Evolutionary conservation across 2,797 vertebrate species (phyloP).

Genomic region (Sphaeramia orbicularis): DNA sequence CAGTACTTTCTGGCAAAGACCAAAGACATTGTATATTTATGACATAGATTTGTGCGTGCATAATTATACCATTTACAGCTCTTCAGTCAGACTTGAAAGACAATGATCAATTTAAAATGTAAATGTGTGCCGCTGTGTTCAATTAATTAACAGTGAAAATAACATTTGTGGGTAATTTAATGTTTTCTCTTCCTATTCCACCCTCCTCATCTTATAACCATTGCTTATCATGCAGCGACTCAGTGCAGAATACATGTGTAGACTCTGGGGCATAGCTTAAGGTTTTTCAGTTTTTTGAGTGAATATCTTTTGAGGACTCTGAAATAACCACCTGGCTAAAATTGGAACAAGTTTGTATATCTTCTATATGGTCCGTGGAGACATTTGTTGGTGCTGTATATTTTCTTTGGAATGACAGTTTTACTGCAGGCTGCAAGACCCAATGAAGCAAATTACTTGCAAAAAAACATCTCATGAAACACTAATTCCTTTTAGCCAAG

Average conservation of each 20-base stretch:
- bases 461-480: slow-evolving; percentile 43
- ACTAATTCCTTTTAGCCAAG: slow-evolving; percentile 13
- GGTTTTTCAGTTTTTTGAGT: slow-evolving; percentile 20
- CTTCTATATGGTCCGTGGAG: background rate
- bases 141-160: slow-evolving; percentile 64
- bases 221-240: slow-evolving; percentile 25
- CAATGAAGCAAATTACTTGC: slow-evolving; percentile 48
- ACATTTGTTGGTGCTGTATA: slow-evolving; percentile 11
- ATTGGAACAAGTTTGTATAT: background rate
- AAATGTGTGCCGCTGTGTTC: slow-evolving; percentile 63
- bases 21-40: slow-evolving; percentile 38
- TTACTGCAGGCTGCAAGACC: slow-evolving; percentile 42
- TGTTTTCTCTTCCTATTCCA: slow-evolving; percentile 38
- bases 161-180: slow-evolving; percentile 53
- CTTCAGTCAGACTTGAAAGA: slow-evolving; percentile 63
- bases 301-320: slow-evolving; percentile 3
- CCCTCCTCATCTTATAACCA: slow-evolving; percentile 28
- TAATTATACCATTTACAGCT: slow-evolving; percentile 67
- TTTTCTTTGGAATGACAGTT: slow-evolving; percentile 27
- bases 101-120: slow-evolving; percentile 77
- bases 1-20: slow-evolving; percentile 32
- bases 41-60: slow-evolving; percentile 61
- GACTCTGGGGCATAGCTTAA: slow-evolving; percentile 19
- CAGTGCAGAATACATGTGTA: slow-evolving; percentile 39
- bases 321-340: background rate